These are phyloP conservation scores for Alectura lathami DNA, from an alignment of 2,113 vertebrate species.

Conservation along the genomic window DNA sequence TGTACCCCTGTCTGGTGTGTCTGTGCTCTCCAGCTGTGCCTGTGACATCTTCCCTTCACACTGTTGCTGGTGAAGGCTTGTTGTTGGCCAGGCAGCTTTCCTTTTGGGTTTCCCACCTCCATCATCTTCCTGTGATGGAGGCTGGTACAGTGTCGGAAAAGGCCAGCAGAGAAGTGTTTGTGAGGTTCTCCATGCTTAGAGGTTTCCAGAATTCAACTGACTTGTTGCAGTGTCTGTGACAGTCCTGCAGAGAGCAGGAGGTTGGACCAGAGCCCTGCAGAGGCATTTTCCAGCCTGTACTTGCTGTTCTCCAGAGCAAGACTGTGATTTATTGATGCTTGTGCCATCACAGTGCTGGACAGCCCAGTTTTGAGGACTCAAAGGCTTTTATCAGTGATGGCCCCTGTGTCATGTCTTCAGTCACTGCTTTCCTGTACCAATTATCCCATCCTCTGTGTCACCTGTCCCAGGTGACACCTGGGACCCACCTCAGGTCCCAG, in stretches of 20 bases:
- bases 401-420: background rate
- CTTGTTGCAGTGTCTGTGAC: background rate
- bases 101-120: too few relatives aligned
- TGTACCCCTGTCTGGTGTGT: fast-evolving
- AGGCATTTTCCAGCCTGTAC: background rate
- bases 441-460: background rate
- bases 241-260: background rate
- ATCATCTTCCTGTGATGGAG: background rate
- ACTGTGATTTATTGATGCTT: background rate
- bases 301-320: background rate
- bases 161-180: background rate
- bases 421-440: background rate
- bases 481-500: slow-evolving; percentile 18
- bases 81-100: background rate
- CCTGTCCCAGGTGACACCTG: too few relatives aligned
- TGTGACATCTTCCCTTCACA: background rate
- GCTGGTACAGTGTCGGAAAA: background rate
- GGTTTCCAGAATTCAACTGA: background rate
- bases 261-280: background rate
- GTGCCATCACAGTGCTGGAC: background rate
- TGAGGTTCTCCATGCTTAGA: too few relatives aligned
- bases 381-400: background rate
- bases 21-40: background rate
- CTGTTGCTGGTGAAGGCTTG: background rate
- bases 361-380: background rate